Evolutionary conservation across 2,888 invertebrate genomes (phyloP).

Genomic region (Drosophila birchii): DNA sequence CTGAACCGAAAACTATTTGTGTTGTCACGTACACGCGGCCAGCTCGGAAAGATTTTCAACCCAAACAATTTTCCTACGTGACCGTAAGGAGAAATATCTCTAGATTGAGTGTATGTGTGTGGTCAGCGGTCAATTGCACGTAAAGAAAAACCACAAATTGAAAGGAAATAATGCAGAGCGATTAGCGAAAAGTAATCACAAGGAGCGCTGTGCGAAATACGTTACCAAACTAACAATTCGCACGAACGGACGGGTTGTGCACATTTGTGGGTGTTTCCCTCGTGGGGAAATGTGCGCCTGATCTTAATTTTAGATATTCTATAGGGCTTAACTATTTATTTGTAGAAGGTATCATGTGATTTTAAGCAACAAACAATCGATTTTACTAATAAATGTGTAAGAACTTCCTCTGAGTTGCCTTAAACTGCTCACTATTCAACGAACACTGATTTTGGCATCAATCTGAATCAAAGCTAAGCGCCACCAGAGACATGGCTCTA

Average conservation of each 20-base stretch:
- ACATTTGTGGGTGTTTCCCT: background rate
- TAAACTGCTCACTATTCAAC: background rate
- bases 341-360: background rate
- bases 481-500: constrained; percentile 61
- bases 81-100: constrained; percentile 51
- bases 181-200: constrained; percentile 80
- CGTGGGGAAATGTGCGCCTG: background rate
- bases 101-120: constrained; percentile 34
- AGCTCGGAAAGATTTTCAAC: constrained; percentile 67
- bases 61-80: constrained; percentile 69
- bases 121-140: constrained; percentile 72
- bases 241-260: too few species aligned
- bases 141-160: constrained; percentile 74
- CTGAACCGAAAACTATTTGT: constrained; percentile 66
- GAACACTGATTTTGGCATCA: constrained; percentile 11
- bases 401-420: background rate
- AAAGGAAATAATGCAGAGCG: constrained; percentile 77
- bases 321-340: background rate
- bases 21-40: constrained; percentile 72
- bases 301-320: constrained; percentile 6
- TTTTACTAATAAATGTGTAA: background rate
- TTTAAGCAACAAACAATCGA: background rate
- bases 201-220: constrained; percentile 57
- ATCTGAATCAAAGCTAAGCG: constrained; percentile 58
- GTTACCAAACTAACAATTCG: constrained; percentile 61